These are phyloP conservation scores for Sebastes melanostomus DNA, from an alignment of 2,797 vertebrate genomes.

Conservation along the genomic window DNA sequence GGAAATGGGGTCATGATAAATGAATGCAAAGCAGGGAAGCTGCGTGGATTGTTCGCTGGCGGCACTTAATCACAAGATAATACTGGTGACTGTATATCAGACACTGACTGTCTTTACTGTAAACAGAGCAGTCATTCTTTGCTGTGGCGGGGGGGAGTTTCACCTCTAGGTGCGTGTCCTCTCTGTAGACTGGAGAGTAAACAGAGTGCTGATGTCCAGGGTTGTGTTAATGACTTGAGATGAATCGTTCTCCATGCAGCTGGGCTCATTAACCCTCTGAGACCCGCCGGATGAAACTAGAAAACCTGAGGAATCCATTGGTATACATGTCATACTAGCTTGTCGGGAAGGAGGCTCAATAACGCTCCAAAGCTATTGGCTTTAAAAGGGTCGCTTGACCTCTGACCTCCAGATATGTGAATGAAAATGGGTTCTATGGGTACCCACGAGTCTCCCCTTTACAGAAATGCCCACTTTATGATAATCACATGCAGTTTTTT, in stretches of 20 bases:
- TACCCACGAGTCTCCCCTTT: no score
- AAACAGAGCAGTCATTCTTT: not conserved
- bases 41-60: constrained; percentile 17
- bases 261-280: constrained; percentile 12
- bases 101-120: constrained; percentile 13
- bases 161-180: not conserved
- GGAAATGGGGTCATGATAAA: constrained; percentile 67
- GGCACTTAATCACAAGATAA: constrained; percentile 36
- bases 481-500: no score
- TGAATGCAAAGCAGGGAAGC: constrained; percentile 49
- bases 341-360: no score
- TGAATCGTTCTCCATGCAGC: constrained; percentile 28
- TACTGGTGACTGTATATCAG: constrained; percentile 26
- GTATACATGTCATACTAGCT: no score
- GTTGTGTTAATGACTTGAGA: constrained; percentile 18
- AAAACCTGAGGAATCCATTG: no score
- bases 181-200: not conserved
- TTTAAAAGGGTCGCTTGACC: no score
- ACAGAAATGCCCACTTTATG: no score
- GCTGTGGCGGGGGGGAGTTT: not conserved
- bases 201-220: not conserved
- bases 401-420: no score
- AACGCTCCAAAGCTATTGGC: no score
- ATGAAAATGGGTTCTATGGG: no score
- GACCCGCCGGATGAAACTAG: no score